Evolutionary conservation across 2,113 vertebrate genomes (phyloP), one percentile per base, ranked within the genome.

Genomic region (Craseonycteris thonglongyai): DNA sequence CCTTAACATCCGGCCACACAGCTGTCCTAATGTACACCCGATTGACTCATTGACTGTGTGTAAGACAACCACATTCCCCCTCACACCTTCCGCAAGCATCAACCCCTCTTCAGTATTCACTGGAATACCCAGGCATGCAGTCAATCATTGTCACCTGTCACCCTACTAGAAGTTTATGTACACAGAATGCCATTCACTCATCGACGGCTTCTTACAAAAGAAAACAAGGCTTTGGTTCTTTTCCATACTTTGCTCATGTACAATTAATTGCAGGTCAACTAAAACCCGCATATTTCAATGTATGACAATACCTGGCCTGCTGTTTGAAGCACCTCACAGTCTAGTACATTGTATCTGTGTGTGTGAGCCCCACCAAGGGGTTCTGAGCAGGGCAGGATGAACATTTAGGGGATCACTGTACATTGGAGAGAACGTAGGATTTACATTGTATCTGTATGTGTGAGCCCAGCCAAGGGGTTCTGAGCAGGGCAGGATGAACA

Each of bases 131-230:
- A 58, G 24, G 38, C 49, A 28, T 38, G 42, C 58, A 88, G 80
- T 95, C 96, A 93, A 56, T 95, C 95, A 90, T 42, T 84, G 85
- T 96, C 94, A 85, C 56, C 95, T 96, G 85, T 95, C 93, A 95
- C 90, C 78, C 66, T 7, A 35, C 54, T 42, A 51, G 90, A 84
- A 85, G 66, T 81, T 81, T 95, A 81, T 90, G 68, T 90, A 81
- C n/a, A 96, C 66, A 93, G 33, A 87, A 61, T 51, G 93, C 49
- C 88, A 72, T 65, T 93, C 85, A 90, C 15, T 90, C 94, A 85
- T 2, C 81, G 94, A 95, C 81, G 47, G 49, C 93, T 88, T 92
- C 93, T 93, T 72, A 68, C 65, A 81, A 94, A 92, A 89, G 92
- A 93, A 95, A 96, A 94, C 95, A 95, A 90, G 49, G 33, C 76